These are phyloP conservation scores for Ranitomeya imitator DNA, from an alignment of 2,113 vertebrate genomes.

Conservation along the genomic window DNA sequence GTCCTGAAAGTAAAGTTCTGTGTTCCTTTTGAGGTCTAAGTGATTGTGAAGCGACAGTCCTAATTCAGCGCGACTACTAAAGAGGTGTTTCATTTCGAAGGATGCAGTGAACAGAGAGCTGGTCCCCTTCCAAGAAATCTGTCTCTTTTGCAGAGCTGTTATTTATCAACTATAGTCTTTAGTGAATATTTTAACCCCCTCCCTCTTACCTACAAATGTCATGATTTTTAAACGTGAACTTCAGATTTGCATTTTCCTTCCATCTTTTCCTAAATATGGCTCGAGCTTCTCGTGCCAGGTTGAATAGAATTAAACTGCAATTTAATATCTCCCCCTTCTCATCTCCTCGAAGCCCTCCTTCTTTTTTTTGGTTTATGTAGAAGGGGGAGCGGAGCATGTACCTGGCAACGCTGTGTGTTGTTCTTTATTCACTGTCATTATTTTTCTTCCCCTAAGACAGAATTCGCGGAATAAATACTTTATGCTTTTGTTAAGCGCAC, in stretches of 20 bases:
- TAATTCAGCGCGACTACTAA: constrained; percentile 68
- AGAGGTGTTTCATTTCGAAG: constrained; percentile 74
- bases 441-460: constrained; percentile 63
- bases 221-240: constrained; percentile 68
- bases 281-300: constrained; percentile 67
- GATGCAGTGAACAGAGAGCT: constrained; percentile 70
- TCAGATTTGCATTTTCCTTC: constrained; percentile 66
- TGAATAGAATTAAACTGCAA: constrained; percentile 58
- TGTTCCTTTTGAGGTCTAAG: constrained; percentile 66
- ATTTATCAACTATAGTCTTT: constrained; percentile 70
- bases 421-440: constrained; percentile 68
- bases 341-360: constrained; percentile 32
- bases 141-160: constrained; percentile 69
- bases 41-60: constrained; percentile 65
- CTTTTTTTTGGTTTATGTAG: constrained; percentile 44
- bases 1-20: constrained; percentile 15
- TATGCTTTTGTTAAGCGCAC: constrained; percentile 84
- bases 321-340: constrained; percentile 32
- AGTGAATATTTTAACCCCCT: constrained; percentile 62
- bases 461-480: constrained; percentile 75
- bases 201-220: constrained; percentile 62
- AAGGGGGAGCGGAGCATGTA: constrained; percentile 55
- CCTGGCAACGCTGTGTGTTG: constrained; percentile 65
- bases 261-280: constrained; percentile 65
- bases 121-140: constrained; percentile 71